Percentiles rank a stretch among this genome's conserved stretches.
Evolutionary conservation across 2,797 vertebrate genomes (phyloP).

Genomic region (Manis javanica): DNA sequence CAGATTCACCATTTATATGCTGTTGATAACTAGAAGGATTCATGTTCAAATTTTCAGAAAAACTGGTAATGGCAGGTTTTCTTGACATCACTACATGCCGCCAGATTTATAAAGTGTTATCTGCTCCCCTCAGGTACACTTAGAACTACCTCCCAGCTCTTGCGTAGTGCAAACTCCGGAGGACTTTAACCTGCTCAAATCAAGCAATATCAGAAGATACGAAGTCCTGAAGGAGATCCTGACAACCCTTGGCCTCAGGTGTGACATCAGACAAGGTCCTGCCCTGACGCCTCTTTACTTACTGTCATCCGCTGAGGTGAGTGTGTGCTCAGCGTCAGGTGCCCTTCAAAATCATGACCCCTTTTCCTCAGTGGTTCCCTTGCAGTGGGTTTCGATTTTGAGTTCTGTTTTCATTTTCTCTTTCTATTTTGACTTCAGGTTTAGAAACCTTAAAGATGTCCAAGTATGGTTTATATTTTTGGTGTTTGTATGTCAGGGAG

Average conservation of each 20-base stretch:
- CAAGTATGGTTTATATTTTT: neutral
- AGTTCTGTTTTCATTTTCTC: neutral
- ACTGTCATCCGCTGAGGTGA: conserved; percentile 89
- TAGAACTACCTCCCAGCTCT: conserved; percentile 89
- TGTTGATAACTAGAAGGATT: neutral
- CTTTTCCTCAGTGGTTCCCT: fast-evolving
- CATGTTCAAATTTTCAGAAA: neutral
- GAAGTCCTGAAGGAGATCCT: conserved; percentile 93
- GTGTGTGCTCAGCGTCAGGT: neutral
- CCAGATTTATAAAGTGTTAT: fast-evolving
- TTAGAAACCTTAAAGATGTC: neutral
- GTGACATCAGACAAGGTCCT: conserved; percentile 85
- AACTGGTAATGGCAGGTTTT: fast-evolving
- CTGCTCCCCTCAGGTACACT: conserved; percentile 87
- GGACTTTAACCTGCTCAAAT: conserved; percentile 90
- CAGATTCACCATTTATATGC: neutral
- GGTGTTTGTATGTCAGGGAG: neutral
- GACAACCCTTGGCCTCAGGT: conserved; percentile 90
- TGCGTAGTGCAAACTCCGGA: conserved; percentile 79
- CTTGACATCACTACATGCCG: no score
- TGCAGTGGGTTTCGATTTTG: neutral
- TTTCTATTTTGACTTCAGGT: neutral
- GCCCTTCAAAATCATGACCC: fast-evolving
- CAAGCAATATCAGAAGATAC: conserved; percentile 89
- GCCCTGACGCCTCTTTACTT: conserved; percentile 89